phyloP scores from a whole-genome alignment of 2,888 invertebrate genomes.

The Hydroisotoma schaefferi region DNA sequence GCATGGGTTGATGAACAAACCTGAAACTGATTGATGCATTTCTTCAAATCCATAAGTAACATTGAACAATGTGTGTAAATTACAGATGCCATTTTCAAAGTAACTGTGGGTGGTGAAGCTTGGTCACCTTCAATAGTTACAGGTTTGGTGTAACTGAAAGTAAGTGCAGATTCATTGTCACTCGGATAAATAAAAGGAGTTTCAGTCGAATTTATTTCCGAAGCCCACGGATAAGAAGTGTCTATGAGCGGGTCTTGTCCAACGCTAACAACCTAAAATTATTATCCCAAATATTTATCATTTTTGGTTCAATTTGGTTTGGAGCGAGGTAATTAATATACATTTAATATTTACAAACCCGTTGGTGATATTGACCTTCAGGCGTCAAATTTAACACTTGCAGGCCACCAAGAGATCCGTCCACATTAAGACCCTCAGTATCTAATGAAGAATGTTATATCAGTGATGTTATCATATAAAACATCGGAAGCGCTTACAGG shows the following conservation, averaged over 20 bases:
- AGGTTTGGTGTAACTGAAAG: constrained; percentile 35
- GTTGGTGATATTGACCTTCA: constrained; percentile 75
- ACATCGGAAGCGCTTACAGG: too few relatives aligned
- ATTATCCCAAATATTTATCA: not conserved
- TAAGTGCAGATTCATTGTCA: constrained; percentile 36
- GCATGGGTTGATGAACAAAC: too few relatives aligned
- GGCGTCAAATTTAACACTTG: constrained; percentile 81
- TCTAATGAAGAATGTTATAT: not conserved
- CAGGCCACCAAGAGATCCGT: constrained; percentile 86
- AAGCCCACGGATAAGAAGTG: constrained; percentile 36
- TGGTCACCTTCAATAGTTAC: constrained; percentile 2
- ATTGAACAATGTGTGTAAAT: constrained; percentile 91
- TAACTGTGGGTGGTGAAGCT: constrained; percentile 24
- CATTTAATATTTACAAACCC: constrained; percentile 53
- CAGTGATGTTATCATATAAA: too few relatives aligned
- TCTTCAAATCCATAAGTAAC: constrained; percentile 77
- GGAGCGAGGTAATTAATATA: too few relatives aligned
- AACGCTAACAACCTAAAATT: constrained; percentile 63
- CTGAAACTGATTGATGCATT: constrained; percentile 62
- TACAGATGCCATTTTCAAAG: constrained; percentile 75
- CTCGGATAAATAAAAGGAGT: constrained; percentile 5
- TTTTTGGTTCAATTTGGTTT: too few relatives aligned
- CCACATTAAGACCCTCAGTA: constrained; percentile 53
- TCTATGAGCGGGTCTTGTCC: constrained; percentile 69
- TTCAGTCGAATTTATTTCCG: not conserved